phyloP scores from a whole-genome alignment of 2,888 invertebrate genomes.

The Pseudococcus jackbeardsleyi region DNA sequence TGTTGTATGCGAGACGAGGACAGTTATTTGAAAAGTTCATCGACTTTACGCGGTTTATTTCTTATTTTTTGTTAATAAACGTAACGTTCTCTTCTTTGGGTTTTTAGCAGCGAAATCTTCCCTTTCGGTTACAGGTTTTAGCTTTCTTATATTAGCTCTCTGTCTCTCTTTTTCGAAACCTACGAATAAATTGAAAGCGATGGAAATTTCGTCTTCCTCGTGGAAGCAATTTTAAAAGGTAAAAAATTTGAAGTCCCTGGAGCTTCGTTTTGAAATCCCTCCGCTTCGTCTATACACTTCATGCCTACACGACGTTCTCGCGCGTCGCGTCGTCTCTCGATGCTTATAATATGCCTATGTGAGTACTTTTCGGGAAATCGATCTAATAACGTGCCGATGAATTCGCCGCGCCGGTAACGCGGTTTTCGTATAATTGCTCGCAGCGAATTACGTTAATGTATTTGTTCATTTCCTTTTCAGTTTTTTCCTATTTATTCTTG shows the following conservation, averaged over 20 bases:
- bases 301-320: not conserved
- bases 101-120: not conserved
- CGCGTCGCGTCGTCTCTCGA: not conserved
- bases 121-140: not conserved
- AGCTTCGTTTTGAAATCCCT: conserved; percentile 1
- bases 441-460: conserved; percentile 10
- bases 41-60: not conserved
- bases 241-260: conserved; percentile 5
- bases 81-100: not conserved
- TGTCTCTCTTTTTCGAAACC: not conserved
- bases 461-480: not conserved
- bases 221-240: conserved; percentile 29
- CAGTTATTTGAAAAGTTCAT: not conserved
- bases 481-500: not conserved
- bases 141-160: not conserved
- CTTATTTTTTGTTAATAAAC: not conserved
- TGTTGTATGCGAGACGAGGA: not conserved
- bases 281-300: not conserved
- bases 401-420: conserved; percentile 7
- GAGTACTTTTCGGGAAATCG: not conserved
- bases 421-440: not conserved
- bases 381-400: conserved; percentile 25
- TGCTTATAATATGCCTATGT: not conserved
- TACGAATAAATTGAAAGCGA: conserved; percentile 27
- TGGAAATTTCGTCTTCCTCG: not conserved